Base-by-base conservation (phyloP, 2,888 invertebrate species). In the Belgica antarctica region DNA sequence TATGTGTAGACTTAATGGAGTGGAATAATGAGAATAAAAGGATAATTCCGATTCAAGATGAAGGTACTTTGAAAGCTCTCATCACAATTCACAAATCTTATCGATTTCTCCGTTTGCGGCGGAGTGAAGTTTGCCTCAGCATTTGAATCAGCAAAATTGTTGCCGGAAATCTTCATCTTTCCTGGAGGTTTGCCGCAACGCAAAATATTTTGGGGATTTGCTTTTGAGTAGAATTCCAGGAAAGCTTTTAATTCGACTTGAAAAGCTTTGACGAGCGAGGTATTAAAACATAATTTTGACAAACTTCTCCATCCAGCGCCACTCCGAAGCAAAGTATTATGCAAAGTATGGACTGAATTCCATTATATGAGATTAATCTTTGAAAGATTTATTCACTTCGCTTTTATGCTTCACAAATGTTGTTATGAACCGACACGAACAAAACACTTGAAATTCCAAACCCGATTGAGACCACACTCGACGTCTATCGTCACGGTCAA, bases 361-460 rank as follows among this genome's bases (percentile, higher is more conserved):
- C 63, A 65, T 65, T 65, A 65, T 25, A 25, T 41, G 46, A 65
- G 63, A 65, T 65, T 65, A 62, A 62, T 22, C 52, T 59, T 19
- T 59, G 25, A 59, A 59, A 22, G 59, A 59, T 59, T 59, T 59
- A 25, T 59, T 59, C 12, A 27, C 59, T 59, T 59, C 27, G 24
- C 2, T 15, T 41, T 41, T 10, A 41, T 41, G 41, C 41, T 41
- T 41, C 12, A 34, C 41, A 5, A 15, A 41, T 31, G 4, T 15
- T 41, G n/a, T 41, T 41, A 41, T 41, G 15, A 41, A 15, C 41
- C n/a, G n/a, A 41, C 41, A 41, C 31, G 10, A 12, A 41, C 41
- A 15, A 41, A 10, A 10, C 41, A n/a, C 15, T 41, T 41, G 8
- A 41, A 41, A 41, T 15, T 52, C 12, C 8, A 52, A 52, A 52